These are phyloP conservation scores for Cavia aperea DNA, from an alignment of 2,113 vertebrate species.

Conservation along the genomic window DNA sequence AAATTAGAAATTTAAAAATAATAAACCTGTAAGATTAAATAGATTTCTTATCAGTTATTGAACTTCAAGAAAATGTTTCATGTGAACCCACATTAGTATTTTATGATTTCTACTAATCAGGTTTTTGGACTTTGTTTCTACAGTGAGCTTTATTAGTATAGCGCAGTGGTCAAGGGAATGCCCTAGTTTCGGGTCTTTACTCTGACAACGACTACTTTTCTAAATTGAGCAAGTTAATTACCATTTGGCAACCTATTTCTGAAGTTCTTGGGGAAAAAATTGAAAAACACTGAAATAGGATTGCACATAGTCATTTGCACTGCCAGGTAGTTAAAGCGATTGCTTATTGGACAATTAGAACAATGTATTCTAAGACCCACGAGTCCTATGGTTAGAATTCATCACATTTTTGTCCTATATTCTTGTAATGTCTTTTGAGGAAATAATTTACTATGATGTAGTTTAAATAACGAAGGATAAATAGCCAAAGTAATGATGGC, in stretches of 20 bases:
- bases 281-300: neutral
- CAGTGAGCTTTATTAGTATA: neutral
- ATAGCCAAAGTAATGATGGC: constrained; percentile 46
- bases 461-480: neutral
- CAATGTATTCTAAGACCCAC: neutral
- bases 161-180: neutral
- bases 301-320: neutral
- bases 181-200: neutral
- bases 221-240: neutral
- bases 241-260: neutral
- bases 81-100: neutral
- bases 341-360: neutral
- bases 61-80: neutral
- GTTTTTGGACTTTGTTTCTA: neutral
- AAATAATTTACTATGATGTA: neutral
- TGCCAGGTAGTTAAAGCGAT: neutral
- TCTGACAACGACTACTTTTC: neutral
- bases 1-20: neutral
- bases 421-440: neutral
- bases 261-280: neutral
- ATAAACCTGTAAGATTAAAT: neutral
- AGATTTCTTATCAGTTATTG: neutral
- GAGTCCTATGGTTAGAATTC: neutral
- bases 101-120: neutral
- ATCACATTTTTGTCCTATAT: neutral